Conservation (phyloP, 1,140 invertebrate species). For the Meteorus sp. region DNA sequence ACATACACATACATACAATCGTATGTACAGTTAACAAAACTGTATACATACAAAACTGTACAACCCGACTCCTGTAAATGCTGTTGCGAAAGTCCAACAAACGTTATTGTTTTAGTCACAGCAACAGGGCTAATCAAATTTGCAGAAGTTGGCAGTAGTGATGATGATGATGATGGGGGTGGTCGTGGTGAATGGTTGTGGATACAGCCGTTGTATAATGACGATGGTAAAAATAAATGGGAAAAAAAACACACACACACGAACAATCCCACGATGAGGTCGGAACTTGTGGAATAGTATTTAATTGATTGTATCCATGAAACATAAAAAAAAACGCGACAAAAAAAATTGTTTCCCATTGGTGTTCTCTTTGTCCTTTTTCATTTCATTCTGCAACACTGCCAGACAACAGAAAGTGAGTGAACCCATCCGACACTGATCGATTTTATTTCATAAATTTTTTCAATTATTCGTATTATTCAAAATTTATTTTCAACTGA, state of each 20-base stretch:
- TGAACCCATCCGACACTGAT: no score
- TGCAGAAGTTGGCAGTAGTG: slow-evolving; percentile 19
- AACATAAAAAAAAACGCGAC: no score
- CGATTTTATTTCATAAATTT: no score
- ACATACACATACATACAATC: no score
- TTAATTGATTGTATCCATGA: slow-evolving; percentile 2
- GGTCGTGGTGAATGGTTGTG: background rate
- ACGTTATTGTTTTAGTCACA: slow-evolving; percentile 44
- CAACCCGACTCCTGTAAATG: slow-evolving; percentile 31
- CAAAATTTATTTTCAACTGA: no score
- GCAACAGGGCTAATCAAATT: slow-evolving; percentile 39
- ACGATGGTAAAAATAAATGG: no score
- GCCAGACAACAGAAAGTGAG: no score
- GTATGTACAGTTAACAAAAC: no score
- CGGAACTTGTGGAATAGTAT: slow-evolving; percentile 1
- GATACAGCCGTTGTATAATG: no score
- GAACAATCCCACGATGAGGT: background rate
- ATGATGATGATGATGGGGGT: background rate
- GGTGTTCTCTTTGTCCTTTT: background rate
- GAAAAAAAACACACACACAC: no score
- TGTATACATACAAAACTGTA: no score
- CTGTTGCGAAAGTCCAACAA: slow-evolving; percentile 38
- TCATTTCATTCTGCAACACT: background rate
- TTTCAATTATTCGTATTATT: no score
- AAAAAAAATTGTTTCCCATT: background rate